Evolutionary conservation across 2,113 vertebrate species (phyloP).

Genomic region (Gorilla gorilla): DNA sequence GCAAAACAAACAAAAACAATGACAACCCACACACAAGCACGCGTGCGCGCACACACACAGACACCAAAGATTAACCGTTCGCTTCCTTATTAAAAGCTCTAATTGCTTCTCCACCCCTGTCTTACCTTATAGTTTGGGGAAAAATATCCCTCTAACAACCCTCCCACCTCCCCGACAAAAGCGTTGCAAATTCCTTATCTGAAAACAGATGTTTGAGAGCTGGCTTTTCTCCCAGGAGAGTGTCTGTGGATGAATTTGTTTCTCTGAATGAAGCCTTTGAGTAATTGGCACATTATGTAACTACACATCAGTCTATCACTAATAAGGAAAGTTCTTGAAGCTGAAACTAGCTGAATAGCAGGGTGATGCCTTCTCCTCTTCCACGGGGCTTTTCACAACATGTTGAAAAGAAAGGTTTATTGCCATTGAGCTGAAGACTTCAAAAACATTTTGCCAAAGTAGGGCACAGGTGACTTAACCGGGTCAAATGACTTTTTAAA

Average conservation of each 20-base stretch:
- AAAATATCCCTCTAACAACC: rapidly evolving
- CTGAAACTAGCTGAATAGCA: rapidly evolving
- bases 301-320: rapidly evolving
- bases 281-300: background rate
- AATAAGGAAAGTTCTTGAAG: background rate
- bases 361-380: rapidly evolving
- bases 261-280: background rate
- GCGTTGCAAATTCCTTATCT: background rate
- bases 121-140: rapidly evolving
- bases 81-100: background rate
- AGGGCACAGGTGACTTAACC: constrained; percentile 78
- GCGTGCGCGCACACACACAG: background rate
- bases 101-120: background rate
- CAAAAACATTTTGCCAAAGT: background rate
- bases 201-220: background rate
- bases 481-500: constrained; percentile 68
- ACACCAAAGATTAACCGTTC: rapidly evolving
- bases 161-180: background rate
- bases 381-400: rapidly evolving
- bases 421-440: background rate
- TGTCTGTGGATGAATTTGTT: background rate
- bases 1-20: too few species aligned
- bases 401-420: background rate
- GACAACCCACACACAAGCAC: background rate
- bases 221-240: background rate